Conservation (phyloP, 2,888 invertebrate species). For the Dendrolimus houi region DNA sequence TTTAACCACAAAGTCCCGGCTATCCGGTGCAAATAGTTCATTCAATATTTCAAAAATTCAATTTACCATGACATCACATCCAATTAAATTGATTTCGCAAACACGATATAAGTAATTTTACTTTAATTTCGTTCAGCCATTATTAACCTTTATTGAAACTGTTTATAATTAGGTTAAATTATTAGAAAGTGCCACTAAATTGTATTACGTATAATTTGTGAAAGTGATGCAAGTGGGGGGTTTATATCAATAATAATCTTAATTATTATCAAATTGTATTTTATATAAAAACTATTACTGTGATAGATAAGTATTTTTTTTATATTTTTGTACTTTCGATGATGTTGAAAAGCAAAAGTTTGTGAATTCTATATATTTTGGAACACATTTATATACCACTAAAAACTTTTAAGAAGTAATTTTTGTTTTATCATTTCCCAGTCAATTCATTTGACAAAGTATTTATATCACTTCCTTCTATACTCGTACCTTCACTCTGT, state of each 20-base stretch:
- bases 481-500: no score
- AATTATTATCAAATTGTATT: slow-evolving; percentile 4
- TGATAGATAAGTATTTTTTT: slow-evolving; percentile 42
- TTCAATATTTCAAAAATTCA: neutral
- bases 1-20: no score
- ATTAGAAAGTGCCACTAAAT: slow-evolving; percentile 50
- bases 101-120: neutral
- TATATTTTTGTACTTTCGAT: slow-evolving; percentile 7
- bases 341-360: slow-evolving; percentile 2
- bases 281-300: slow-evolving; percentile 31
- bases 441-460: no score
- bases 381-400: no score
- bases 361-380: neutral
- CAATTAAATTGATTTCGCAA: neutral
- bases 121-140: neutral
- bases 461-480: no score
- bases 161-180: slow-evolving; percentile 20
- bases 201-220: slow-evolving; percentile 20
- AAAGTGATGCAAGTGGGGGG: slow-evolving; percentile 26
- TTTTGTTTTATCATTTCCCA: no score
- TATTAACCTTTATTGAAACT: neutral
- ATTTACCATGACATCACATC: neutral
- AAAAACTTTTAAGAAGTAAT: no score
- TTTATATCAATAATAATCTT: slow-evolving; percentile 18
- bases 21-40: no score